phyloP scores from a whole-genome alignment of 1,140 invertebrate genomes.

The Wiebesia pumilae region DNA sequence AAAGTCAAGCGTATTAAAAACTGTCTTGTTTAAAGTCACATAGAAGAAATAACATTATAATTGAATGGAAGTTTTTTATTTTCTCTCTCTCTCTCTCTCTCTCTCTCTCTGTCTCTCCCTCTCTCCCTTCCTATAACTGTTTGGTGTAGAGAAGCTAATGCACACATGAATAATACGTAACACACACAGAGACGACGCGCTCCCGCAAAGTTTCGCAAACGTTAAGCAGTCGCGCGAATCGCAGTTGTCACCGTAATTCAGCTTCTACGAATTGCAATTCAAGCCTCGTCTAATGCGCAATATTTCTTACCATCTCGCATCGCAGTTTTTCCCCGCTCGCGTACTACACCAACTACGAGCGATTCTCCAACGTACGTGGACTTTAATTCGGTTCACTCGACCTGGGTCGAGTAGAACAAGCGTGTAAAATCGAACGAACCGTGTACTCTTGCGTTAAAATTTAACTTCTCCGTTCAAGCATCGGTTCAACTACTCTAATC shows the following conservation, averaged over 20 bases:
- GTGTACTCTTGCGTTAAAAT: not conserved
- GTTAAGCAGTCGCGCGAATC: slow-evolving; percentile 1
- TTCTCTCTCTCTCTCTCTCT: not conserved
- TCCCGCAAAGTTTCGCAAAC: slow-evolving; percentile 40
- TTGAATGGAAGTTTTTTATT: not conserved
- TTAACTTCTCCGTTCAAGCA: not conserved
- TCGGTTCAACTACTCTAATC: not conserved
- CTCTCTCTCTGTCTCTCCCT: too few species aligned
- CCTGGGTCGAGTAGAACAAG: not conserved
- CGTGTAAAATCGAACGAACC: not conserved
- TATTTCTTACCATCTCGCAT: not conserved
- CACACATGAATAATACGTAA: not conserved
- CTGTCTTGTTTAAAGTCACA: not conserved
- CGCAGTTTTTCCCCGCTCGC: too few species aligned
- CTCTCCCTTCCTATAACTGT: too few species aligned
- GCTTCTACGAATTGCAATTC: slow-evolving; percentile 34
- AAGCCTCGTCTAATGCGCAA: slow-evolving; percentile 41
- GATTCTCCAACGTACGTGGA: not conserved
- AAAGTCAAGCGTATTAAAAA: not conserved
- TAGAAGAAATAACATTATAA: too few species aligned
- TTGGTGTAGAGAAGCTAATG: too few species aligned
- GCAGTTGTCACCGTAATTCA: slow-evolving; percentile 35
- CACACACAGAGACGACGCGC: not conserved
- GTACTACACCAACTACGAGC: not conserved
- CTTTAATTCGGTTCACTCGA: not conserved